Evolutionary conservation across 2,113 vertebrate genomes (phyloP), one percentile per base, ranked within the genome.

Genomic region (Pollimyrus isidori): DNA sequence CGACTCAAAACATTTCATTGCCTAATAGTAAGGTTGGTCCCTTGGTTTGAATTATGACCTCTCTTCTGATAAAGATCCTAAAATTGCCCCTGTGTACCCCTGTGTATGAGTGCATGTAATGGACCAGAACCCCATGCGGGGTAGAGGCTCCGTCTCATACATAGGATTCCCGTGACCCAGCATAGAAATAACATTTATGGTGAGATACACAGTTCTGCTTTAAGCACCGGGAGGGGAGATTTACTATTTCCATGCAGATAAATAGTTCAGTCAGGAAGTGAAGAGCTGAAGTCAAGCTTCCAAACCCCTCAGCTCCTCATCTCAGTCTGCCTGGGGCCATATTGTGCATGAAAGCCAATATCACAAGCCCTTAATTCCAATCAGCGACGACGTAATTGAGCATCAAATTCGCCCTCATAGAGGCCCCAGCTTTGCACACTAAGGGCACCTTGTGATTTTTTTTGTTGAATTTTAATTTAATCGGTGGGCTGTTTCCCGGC

Each of bases 381-480:
- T 53, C n/a, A 35, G 50, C 21, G 7, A 84, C 82, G 50, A 56
- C 48, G 56, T 87, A 87, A 87, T 87, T 52, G 15, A 87, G 50
- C 50, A 53, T 56, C 85, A 53, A 48, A 53, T 52, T 86, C 48
- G 7, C 50, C 50, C 48, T 87, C 30, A 50, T 50, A 1, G 26
- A 53, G n/a, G 13, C n/a, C 15, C 15, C 85, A 87, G 50, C 48
- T 53, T 52, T 30, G 49, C 26, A 53, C 15, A 17, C 50, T 53
- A 19, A 53, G 85, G 85, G n/a, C 85, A 56, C 85, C 85, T 53
- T 87, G 49, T 84, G 82, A 23, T 84, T 84, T 48, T 42, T 84
- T 84, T 46, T 84, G 62, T 30, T 84, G 39, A 84, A 84, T 17
- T 87, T 87, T 87, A 30, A 87, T 87, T 87, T 87, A 87, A 53